Conservation (phyloP, 92 coral and sea anemone species). For the Porites cylindrica region DNA sequence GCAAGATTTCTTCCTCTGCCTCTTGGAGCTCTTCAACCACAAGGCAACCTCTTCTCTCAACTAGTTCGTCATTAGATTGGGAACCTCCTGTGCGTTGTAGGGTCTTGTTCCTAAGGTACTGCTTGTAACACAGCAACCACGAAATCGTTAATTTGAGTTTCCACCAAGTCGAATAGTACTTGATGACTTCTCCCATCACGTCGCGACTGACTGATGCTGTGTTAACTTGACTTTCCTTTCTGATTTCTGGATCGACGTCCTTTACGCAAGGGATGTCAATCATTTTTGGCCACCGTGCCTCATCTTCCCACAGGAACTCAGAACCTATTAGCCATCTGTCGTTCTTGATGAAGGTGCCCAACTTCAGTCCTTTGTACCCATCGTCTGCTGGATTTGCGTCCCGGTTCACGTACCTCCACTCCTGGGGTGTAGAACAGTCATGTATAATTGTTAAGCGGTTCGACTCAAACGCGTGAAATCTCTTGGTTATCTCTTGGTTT, state of each 20-base stretch:
- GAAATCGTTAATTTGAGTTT: slow-evolving; percentile 66
- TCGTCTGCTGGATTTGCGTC: no score
- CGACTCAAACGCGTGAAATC: no score
- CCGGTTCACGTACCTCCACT: no score
- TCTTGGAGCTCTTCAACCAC: slow-evolving; percentile 22
- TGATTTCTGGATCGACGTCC: slow-evolving; percentile 62
- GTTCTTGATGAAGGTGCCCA: no score
- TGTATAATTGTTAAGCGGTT: no score
- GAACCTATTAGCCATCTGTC: no score
- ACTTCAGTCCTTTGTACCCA: no score
- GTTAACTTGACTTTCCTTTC: slow-evolving; percentile 58
- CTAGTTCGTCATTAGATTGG: background rate
- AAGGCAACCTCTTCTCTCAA: slow-evolving; percentile 9
- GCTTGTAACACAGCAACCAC: slow-evolving; percentile 66
- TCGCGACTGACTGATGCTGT: slow-evolving; percentile 13
- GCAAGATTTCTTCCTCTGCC: slow-evolving; percentile 38
- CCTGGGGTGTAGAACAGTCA: no score
- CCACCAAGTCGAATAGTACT: slow-evolving; percentile 66
- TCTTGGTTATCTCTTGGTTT: slow-evolving; percentile 23
- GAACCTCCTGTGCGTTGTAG: slow-evolving; percentile 5
- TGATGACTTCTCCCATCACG: background rate
- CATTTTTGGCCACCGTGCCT: no score
- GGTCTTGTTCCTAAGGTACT: slow-evolving; percentile 22
- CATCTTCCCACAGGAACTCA: no score
- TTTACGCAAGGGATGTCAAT: slow-evolving; percentile 12